These are phyloP conservation scores for Agrilus cyanescens DNA, from an alignment of 2,888 invertebrate genomes.

Conservation along the genomic window DNA sequence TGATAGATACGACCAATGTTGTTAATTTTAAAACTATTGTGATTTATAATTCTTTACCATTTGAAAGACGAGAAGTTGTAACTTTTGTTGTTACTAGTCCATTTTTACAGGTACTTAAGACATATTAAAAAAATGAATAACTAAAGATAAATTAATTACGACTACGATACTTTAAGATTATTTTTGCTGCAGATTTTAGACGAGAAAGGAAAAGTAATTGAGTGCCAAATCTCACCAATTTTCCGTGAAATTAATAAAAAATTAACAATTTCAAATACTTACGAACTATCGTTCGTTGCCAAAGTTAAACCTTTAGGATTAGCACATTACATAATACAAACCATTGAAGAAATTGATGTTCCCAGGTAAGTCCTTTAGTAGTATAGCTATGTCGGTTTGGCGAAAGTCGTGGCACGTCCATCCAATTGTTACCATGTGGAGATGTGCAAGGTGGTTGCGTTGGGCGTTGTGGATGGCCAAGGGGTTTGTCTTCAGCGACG, in stretches of 20 bases:
- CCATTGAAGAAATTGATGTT: conserved; percentile 34
- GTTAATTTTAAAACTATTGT: conserved; percentile 57
- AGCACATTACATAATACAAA: conserved; percentile 45
- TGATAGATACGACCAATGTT: conserved; percentile 47
- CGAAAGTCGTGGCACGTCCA: no score
- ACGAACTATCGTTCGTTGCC: conserved; percentile 66
- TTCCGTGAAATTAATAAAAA: conserved; percentile 43
- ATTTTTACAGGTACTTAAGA: conserved; percentile 52
- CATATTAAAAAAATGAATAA: neutral
- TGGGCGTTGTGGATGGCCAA: no score
- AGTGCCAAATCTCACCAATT: conserved; percentile 57
- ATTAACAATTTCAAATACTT: conserved; percentile 55
- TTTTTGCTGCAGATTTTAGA: conserved; percentile 39
- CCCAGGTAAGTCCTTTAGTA: conserved; percentile 36
- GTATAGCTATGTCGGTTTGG: no score
- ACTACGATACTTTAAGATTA: conserved; percentile 6
- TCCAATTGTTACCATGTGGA: no score
- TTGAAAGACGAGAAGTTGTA: conserved; percentile 63
- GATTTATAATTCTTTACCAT: conserved; percentile 71
- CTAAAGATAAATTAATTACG: conserved; percentile 1
- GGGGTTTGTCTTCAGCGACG: no score
- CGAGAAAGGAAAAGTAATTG: conserved; percentile 42
- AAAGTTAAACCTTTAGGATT: conserved; percentile 65
- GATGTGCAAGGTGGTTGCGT: no score
- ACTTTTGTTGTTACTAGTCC: conserved; percentile 69